Conservation (phyloP, 2,888 invertebrate genomes). For the Hybos culiciformis region DNA sequence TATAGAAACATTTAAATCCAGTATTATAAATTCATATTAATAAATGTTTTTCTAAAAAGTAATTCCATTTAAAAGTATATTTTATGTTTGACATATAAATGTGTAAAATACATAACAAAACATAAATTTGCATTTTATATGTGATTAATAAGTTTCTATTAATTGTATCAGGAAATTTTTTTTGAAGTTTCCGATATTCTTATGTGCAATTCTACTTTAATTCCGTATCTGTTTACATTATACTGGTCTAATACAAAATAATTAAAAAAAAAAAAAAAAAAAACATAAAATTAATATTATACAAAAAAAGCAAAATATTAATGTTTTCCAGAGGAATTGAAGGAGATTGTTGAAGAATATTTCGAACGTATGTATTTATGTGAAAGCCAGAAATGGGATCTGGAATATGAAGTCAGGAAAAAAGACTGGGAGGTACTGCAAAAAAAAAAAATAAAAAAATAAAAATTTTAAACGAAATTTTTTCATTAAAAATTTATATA, state of each 20-base stretch:
- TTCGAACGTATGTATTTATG: slow-evolving; percentile 92
- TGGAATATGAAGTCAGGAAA: slow-evolving; percentile 99
- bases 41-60: background rate
- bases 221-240: slow-evolving; percentile 11
- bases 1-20: background rate
- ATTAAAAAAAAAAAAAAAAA: slow-evolving; percentile 6
- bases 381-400: slow-evolving; percentile 99
- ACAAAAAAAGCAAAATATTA: slow-evolving; percentile 15
- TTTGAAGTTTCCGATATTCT: background rate
- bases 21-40: background rate
- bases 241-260: slow-evolving; percentile 8
- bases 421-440: slow-evolving; percentile 97
- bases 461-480: too few species aligned
- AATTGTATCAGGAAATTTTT: background rate
- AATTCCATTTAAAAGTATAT: too few species aligned
- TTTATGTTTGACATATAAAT: slow-evolving; percentile 15
- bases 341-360: slow-evolving; percentile 90
- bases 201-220: slow-evolving; percentile 1
- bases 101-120: too few species aligned
- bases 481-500: too few species aligned
- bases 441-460: slow-evolving; percentile 17
- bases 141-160: background rate
- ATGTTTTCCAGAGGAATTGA: slow-evolving; percentile 47
- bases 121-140: too few species aligned
- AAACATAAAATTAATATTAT: slow-evolving; percentile 21